These are phyloP conservation scores for Drosophila nasuta DNA, from an alignment of 1,140 invertebrate species.

Conservation along the genomic window DNA sequence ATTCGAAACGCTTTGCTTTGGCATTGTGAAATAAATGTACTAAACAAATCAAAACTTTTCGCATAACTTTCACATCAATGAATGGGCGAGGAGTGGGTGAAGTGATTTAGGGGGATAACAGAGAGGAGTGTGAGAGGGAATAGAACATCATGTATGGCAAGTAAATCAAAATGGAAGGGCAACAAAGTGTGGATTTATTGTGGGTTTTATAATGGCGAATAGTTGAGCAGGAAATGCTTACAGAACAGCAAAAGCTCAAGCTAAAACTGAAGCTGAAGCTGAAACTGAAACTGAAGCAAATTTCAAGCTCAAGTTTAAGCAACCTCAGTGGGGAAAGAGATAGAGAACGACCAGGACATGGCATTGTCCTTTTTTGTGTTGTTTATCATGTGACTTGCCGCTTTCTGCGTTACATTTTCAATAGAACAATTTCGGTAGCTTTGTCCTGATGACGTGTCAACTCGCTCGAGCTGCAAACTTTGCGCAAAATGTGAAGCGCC, in stretches of 20 bases:
- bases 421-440: constrained; percentile 55
- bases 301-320: constrained; percentile 65
- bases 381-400: constrained; percentile 66
- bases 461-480: constrained; percentile 72
- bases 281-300: constrained; percentile 28
- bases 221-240: constrained; percentile 49
- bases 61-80: constrained; percentile 79
- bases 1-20: constrained; percentile 39
- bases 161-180: constrained; percentile 60
- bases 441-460: constrained; percentile 81
- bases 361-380: constrained; percentile 32
- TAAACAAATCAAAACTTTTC: constrained; percentile 83
- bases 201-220: constrained; percentile 50
- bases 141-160: constrained; percentile 46
- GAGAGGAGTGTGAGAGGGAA: neutral
- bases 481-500: constrained; percentile 69
- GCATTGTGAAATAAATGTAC: constrained; percentile 74
- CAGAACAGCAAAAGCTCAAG: constrained; percentile 19
- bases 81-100: constrained; percentile 12
- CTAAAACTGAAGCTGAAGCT: constrained; percentile 16
- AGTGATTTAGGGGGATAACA: neutral
- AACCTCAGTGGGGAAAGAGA: constrained; percentile 1
- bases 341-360: neutral
- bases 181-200: constrained; percentile 44
- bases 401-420: constrained; percentile 54